Base-by-base conservation (phyloP, 2,797 vertebrate genomes). In the Tangara arthus region DNA sequence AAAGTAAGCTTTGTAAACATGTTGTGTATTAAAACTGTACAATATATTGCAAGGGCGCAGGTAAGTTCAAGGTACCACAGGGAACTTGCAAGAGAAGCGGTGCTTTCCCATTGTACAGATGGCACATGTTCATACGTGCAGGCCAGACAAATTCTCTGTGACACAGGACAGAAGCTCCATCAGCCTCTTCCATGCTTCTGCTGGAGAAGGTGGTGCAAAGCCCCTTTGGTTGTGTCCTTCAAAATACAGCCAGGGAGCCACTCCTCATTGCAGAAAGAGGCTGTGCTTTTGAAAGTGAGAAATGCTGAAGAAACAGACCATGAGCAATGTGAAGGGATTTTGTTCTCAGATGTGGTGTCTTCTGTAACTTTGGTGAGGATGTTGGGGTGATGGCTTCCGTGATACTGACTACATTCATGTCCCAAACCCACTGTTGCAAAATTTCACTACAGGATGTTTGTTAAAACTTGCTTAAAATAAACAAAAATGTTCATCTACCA, bases 1-100 rank as follows among this genome's bases (percentile, higher is more conserved):
- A 94, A 92, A 71, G n/a, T 24, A 91, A 83, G 69, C 60, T 52
- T 77, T 91, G 76, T 91, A 87, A 89, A 79, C 55, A 41, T 30
- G 50, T 70, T 95, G 28, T 86, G 9, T 65, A 35, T 86, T 90
- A 34, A 13, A 81, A 83, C 37, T 56, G 19, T 60, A 52, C 35
- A 30, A 21, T 35, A 15, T n/a, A 27, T 79, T 60, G 41, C 22
- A 83, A 46, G 15, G 23, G 42, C 64, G 61, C 55, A 44, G 53
- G 61, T 78, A 85, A 57, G 53, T 41, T 47, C 75, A 41, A 32
- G n/a, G 41, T 35, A 20, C 13, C 18, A 22, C 2, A 8, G 47
- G 42, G 42, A 83, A 61, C 21, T 63, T 41, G 35, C 11, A 37
- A 7, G 13, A 79, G 27, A 53, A 90, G 18, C 9, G 47, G 27